Conservation (phyloP, 2,888 invertebrate genomes). For the Nymphalis c-album region DNA sequence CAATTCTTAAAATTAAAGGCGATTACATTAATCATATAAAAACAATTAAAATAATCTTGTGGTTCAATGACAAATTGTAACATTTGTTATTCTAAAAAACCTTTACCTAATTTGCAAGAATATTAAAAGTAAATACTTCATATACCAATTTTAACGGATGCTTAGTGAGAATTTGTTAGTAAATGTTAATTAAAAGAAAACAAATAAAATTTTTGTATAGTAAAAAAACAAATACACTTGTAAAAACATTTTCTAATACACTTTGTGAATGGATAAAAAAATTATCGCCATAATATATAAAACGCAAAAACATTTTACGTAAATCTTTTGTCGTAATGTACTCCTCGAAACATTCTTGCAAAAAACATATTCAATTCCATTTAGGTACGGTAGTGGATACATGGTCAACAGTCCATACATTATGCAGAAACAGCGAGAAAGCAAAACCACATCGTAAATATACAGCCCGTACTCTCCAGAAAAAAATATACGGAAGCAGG, state of each 20-base stretch:
- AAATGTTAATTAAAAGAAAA: no score
- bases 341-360: conserved; percentile 30
- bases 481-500: conserved; percentile 38
- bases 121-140: no score
- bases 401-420: conserved; percentile 42
- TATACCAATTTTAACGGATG: no score
- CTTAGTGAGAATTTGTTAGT: no score
- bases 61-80: no score
- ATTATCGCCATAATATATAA: neutral
- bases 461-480: conserved; percentile 37
- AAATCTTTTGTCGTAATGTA: conserved; percentile 24
- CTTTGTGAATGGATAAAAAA: conserved; percentile 5
- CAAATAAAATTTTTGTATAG: neutral
- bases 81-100: no score
- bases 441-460: conserved; percentile 45
- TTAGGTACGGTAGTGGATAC: conserved; percentile 39
- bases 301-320: neutral
- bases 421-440: conserved; percentile 41
- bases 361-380: conserved; percentile 39
- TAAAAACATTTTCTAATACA: conserved; percentile 2
- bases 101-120: no score
- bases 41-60: no score
- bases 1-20: no score
- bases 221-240: no score
- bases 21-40: no score